Conservation (phyloP, 2,888 invertebrate genomes). For the Bursaphelenchus okinawaensis region DNA sequence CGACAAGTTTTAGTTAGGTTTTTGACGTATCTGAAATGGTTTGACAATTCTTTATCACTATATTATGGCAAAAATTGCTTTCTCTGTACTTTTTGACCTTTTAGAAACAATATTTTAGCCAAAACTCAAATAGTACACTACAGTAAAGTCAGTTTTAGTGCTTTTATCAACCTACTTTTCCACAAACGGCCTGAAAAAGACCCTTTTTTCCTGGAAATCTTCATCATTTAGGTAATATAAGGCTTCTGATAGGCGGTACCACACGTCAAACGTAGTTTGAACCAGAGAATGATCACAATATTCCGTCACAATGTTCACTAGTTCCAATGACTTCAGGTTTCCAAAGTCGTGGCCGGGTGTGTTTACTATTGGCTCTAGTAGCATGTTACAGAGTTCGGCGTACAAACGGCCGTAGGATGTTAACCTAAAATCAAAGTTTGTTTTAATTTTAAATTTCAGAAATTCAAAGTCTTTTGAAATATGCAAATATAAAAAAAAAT, state of each 20-base stretch:
- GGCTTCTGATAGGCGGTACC: conserved; percentile 91
- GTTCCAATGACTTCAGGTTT: conserved; percentile 74
- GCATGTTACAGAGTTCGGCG: conserved; percentile 85
- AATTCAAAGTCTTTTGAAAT: no score
- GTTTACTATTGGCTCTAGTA: conserved; percentile 74
- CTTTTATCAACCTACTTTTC: conserved; percentile 67
- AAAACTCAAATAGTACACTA: no score
- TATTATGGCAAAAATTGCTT: conserved; percentile 14
- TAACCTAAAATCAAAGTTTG: conserved; percentile 63
- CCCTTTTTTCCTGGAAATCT: conserved; percentile 57
- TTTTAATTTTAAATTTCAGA: conserved; percentile 3
- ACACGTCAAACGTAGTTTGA: conserved; percentile 86
- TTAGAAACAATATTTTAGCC: not conserved
- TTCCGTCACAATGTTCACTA: conserved; percentile 83
- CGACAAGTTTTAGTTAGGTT: conserved; percentile 87
- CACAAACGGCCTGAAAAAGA: conserved; percentile 79
- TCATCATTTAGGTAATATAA: conserved; percentile 81
- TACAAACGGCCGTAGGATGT: conserved; percentile 89
- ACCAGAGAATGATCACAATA: conserved; percentile 91
- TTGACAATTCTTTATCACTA: not conserved
- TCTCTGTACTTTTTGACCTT: no score
- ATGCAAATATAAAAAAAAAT: no score
- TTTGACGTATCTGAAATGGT: conserved; percentile 36
- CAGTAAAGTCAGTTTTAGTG: no score
- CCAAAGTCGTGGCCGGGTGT: conserved; percentile 58